Percentiles rank a stretch among this genome's conserved stretches.
Evolutionary conservation across 2,888 invertebrate species (phyloP).

Genomic region (Xiphydria camelus): DNA sequence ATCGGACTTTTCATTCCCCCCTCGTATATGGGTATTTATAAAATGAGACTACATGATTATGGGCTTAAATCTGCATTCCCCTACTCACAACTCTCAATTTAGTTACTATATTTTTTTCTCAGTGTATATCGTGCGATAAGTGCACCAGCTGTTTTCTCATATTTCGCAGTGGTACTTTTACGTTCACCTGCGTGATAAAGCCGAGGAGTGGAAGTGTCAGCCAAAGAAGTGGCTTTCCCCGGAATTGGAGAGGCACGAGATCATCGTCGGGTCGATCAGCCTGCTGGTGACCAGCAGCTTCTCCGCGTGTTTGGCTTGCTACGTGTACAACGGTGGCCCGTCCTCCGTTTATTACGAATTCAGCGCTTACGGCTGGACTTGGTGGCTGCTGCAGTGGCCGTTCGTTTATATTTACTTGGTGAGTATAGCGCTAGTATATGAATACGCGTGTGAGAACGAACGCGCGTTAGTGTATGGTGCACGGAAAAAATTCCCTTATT

Average conservation of each 20-base stretch:
- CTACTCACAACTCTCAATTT: not conserved
- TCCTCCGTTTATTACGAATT: conserved; percentile 68
- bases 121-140: not conserved
- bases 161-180: conserved; percentile 73
- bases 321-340: conserved; percentile 70
- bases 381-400: conserved; percentile 70
- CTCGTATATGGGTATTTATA: too few species aligned
- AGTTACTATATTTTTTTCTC: not conserved
- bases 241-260: conserved; percentile 71
- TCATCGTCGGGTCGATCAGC: conserved; percentile 65
- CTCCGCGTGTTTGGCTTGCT: conserved; percentile 68
- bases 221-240: conserved; percentile 70
- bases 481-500: too few species aligned
- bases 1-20: too few species aligned
- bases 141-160: not conserved
- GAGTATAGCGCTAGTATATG: too few species aligned
- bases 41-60: too few species aligned
- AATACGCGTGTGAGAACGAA: too few species aligned
- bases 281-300: conserved; percentile 62
- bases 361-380: conserved; percentile 67
- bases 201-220: conserved; percentile 76
- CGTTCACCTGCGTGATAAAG: conserved; percentile 63
- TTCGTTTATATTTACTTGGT: conserved; percentile 68
- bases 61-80: too few species aligned
- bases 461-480: too few species aligned